These are phyloP conservation scores for Diceros bicornis DNA, from an alignment of 2,797 vertebrate species.

Conservation along the genomic window DNA sequence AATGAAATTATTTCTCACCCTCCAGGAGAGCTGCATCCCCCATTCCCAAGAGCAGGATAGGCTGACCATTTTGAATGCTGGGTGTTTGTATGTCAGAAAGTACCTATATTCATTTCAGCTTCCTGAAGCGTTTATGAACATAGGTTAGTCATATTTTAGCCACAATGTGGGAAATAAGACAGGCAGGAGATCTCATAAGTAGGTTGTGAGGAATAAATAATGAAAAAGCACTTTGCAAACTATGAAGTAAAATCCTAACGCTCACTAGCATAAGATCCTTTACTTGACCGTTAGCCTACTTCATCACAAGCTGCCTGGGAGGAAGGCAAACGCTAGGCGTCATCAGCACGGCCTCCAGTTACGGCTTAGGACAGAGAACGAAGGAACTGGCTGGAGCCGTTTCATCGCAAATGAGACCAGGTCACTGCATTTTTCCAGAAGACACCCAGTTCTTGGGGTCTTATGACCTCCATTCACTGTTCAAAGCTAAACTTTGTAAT, in stretches of 20 bases:
- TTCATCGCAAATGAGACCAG: constrained; percentile 62
- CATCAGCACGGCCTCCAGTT: constrained; percentile 58
- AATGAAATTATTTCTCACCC: background rate
- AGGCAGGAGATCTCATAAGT: constrained; percentile 79
- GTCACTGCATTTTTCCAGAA: constrained; percentile 71
- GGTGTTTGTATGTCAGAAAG: constrained; percentile 66
- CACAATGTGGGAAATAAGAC: constrained; percentile 72
- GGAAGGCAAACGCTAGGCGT: constrained; percentile 7
- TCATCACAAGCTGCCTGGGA: constrained; percentile 71
- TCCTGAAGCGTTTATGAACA: constrained; percentile 79
- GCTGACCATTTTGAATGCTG: constrained; percentile 67
- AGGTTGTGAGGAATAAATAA: constrained; percentile 81
- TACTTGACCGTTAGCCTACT: constrained; percentile 79
- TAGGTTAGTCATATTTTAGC: constrained; percentile 81
- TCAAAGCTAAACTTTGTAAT: constrained; percentile 73
- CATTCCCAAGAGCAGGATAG: constrained; percentile 24
- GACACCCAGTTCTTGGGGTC: constrained; percentile 54
- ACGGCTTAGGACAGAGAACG: constrained; percentile 71
- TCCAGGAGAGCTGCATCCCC: background rate
- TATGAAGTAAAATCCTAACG: constrained; percentile 70
- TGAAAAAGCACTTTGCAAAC: constrained; percentile 81
- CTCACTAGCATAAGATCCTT: constrained; percentile 67
- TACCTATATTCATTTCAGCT: constrained; percentile 76
- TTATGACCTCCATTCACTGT: constrained; percentile 52
- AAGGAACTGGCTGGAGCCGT: constrained; percentile 46